Percentiles rank a stretch among this genome's conserved stretches.
phyloP scores from a whole-genome alignment of 1,140 invertebrate species.

The Atta cephalotes region DNA sequence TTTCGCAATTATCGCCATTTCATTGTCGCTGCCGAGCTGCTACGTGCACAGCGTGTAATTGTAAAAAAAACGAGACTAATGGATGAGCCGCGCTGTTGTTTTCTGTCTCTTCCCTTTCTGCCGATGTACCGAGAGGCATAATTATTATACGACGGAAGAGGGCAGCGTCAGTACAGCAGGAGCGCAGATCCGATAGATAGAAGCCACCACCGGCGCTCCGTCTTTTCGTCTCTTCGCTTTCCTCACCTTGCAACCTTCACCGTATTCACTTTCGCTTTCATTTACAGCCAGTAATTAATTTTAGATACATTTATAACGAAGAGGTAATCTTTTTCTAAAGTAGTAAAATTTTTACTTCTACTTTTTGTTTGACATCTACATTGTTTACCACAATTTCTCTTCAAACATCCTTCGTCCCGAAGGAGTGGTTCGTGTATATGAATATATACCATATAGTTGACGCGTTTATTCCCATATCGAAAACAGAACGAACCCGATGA shows the following conservation, averaged over 20 bases:
- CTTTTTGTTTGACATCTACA: neutral
- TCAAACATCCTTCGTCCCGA: neutral
- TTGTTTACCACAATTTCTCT: neutral
- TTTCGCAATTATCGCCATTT: constrained; percentile 73
- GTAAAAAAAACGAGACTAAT: constrained; percentile 64
- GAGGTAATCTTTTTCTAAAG: neutral
- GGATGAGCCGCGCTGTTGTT: constrained; percentile 64
- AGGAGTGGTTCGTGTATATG: neutral
- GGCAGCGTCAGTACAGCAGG: constrained; percentile 51
- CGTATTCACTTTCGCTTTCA: constrained; percentile 62
- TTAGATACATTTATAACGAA: constrained; percentile 3
- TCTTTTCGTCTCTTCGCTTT: constrained; percentile 18
- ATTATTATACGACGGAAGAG: constrained; percentile 56
- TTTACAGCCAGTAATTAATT: constrained; percentile 32
- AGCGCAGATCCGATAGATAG: constrained; percentile 71
- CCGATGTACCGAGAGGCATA: constrained; percentile 50
- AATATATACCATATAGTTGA: neutral
- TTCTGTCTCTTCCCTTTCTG: constrained; percentile 44
- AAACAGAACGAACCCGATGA: constrained; percentile 63
- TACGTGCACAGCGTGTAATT: constrained; percentile 38
- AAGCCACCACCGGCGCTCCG: constrained; percentile 45
- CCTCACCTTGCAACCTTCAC: neutral
- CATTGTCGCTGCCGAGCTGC: neutral
- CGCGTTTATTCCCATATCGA: constrained; percentile 24
- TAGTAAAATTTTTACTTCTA: neutral